These are phyloP conservation scores for Equus quagga DNA, from an alignment of 2,113 vertebrate species.

Conservation along the genomic window DNA sequence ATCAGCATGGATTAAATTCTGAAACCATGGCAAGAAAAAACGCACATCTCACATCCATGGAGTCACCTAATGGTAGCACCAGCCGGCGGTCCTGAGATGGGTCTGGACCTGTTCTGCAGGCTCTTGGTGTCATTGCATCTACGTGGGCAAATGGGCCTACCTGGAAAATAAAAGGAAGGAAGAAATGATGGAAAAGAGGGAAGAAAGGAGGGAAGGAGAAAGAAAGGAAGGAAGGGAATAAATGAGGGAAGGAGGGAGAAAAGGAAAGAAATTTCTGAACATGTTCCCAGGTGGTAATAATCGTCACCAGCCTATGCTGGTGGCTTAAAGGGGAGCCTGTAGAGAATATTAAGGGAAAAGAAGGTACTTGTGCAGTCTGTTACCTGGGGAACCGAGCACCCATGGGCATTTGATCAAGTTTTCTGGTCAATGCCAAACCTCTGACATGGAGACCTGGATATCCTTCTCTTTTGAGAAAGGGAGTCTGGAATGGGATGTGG, in stretches of 20 bases:
- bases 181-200: not conserved
- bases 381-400: too few species aligned
- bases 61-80: accelerated
- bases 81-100: accelerated
- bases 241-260: too few species aligned
- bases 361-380: not conserved
- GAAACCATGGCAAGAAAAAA: not conserved
- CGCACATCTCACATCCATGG: accelerated
- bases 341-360: not conserved
- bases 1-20: not conserved
- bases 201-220: not conserved
- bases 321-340: not conserved
- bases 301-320: not conserved
- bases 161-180: not conserved
- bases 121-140: not conserved
- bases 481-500: not conserved
- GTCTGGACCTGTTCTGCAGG: not conserved
- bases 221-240: not conserved
- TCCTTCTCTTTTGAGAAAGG: not conserved
- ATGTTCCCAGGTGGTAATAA: accelerated
- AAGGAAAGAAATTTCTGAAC: not conserved
- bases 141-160: not conserved
- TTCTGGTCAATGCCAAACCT: not conserved
- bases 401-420: not conserved
- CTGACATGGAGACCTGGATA: not conserved